Base-by-base conservation (phyloP, 1,140 invertebrate species). In the Philopotamus ludificatus region DNA sequence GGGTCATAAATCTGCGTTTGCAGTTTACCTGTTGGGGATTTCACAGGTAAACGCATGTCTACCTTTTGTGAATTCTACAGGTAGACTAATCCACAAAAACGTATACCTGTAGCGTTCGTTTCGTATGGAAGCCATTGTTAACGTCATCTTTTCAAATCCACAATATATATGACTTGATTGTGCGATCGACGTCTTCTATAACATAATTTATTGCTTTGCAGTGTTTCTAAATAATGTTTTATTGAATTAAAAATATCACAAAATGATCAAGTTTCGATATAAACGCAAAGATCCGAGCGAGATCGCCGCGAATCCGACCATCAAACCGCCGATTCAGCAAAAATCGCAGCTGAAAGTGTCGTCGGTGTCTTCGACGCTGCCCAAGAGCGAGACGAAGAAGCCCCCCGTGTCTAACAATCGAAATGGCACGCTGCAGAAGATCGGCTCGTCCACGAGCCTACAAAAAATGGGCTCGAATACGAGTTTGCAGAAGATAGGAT, bases 231-330 rank as follows among this genome's bases (percentile, higher is more conserved):
- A 39, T 39, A 39, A n/a, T 39, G 34, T 8, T 8, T 8, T 8
- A 8, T 39, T 39, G 34, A n/a, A n/a, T n/a, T n/a, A n/a, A n/a
- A n/a, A n/a, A n/a, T n/a, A n/a, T n/a, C n/a, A 41, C 16, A 69
- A 76, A 70, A 85, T 85, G 83, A 85, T 84, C 63, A 85, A 85
- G 76, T 85, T 85, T 78, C 81, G 83, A 49, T 85, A 84, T 69
- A 84, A 85, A 64, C 82, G 82, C 39, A 85, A 85, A 70, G 83
- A 85, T 39, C 77, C 72, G 66, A 74, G 79, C 71, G 75, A 74
- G 58, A 72, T 66, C 21, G 57, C 72, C 25, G 74, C 76, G 70
- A 73, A 41, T 21, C 8, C 44, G n/a, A 47, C 42, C 25, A 25
- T 8, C 42, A 21, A 45, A 25, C 49, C 41, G 12, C 28, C 28